Percentiles rank a stretch among this genome's conserved stretches.
phyloP scores from a whole-genome alignment of 2,797 vertebrate species.

The Pelochelys cantorii region DNA sequence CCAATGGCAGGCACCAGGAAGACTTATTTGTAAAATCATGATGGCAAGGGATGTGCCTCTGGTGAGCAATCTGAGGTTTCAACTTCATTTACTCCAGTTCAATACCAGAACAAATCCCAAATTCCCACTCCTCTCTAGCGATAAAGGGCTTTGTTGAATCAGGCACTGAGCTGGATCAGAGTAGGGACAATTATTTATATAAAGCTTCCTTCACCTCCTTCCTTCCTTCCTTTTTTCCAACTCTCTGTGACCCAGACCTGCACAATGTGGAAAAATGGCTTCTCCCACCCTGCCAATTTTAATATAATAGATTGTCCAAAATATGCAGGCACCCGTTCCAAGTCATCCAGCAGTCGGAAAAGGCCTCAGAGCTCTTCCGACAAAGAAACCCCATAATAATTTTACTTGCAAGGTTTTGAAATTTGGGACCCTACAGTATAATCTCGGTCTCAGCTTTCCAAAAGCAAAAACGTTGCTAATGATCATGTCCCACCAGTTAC shows the following conservation, averaged over 20 bases:
- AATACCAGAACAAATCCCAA: not conserved
- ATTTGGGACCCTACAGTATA: not conserved
- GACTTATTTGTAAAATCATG: conserved; percentile 60
- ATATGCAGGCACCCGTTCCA: conserved; percentile 58
- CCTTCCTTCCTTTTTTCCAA: conserved; percentile 56
- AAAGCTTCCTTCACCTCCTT: conserved; percentile 56
- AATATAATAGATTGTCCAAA: conserved; percentile 72
- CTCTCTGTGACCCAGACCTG: conserved; percentile 60
- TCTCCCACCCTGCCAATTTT: conserved; percentile 47
- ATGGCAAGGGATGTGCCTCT: conserved; percentile 39
- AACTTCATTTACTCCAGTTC: not conserved
- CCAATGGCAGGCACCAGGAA: not conserved
- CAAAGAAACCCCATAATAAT: not conserved
- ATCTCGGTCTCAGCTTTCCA: not conserved
- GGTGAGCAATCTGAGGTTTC: conserved; percentile 51
- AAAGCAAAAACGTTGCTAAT: not conserved
- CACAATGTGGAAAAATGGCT: conserved; percentile 51
- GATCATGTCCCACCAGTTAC: not conserved
- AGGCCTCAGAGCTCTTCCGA: conserved; percentile 19
- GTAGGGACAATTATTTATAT: not conserved
- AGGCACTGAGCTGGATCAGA: conserved; percentile 42
- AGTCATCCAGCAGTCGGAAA: conserved; percentile 39
- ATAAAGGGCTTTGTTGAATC: not conserved
- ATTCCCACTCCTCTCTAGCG: conserved; percentile 34
- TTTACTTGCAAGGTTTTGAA: conserved; percentile 19